Percentiles rank a stretch among this genome's conserved stretches.
phyloP scores from a whole-genome alignment of 2,797 vertebrate genomes.

The Simalia tracyae region DNA sequence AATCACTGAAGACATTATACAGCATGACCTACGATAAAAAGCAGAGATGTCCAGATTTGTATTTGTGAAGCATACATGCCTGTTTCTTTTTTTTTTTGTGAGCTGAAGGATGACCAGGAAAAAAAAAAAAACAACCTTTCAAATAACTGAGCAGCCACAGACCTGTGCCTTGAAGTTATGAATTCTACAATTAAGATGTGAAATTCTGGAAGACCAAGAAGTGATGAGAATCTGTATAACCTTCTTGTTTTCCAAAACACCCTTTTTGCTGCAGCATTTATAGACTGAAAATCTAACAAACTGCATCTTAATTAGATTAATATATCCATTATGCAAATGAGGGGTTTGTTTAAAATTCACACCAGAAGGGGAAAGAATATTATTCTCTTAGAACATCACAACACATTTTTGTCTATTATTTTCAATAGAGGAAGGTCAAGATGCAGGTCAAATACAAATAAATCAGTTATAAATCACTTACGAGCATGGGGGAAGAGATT shows the following conservation, averaged over 20 bases:
- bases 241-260: not conserved
- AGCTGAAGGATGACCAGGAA: not conserved
- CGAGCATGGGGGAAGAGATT: slow-evolving; percentile 3
- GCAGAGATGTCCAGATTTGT: not conserved
- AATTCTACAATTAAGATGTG: not conserved
- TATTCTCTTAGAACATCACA: slow-evolving; percentile 36
- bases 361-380: not conserved
- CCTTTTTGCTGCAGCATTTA: not conserved
- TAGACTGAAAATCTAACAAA: not conserved
- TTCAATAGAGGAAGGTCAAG: not conserved
- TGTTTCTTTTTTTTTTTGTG: not conserved
- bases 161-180: not conserved
- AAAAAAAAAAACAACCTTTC: not conserved
- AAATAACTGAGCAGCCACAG: not conserved
- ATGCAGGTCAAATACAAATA: slow-evolving; percentile 17
- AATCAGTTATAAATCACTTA: not conserved
- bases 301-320: slow-evolving; percentile 29
- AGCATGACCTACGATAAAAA: not conserved
- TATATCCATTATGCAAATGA: slow-evolving; percentile 24
- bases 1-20: not conserved
- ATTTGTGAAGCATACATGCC: not conserved
- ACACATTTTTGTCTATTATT: slow-evolving; percentile 16
- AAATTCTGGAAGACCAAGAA: rapidly evolving
- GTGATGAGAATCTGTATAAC: not conserved
- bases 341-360: slow-evolving; percentile 36